phyloP scores from a whole-genome alignment of 1,140 invertebrate genomes.

The Sinonovacula constricta region DNA sequence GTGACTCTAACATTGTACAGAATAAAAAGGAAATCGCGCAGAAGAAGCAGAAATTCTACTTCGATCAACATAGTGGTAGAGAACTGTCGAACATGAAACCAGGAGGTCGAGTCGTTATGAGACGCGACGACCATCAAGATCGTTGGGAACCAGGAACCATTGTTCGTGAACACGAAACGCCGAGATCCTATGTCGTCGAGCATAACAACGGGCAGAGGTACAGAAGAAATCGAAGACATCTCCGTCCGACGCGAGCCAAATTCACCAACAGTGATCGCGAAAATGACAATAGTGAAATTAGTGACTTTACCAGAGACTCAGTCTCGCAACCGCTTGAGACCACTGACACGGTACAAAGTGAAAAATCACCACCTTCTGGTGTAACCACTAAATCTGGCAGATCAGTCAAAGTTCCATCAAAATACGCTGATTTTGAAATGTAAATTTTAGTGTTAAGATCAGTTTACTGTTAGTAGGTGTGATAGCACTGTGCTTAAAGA shows the following conservation, averaged over 20 bases:
- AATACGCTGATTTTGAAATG: neutral
- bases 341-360: neutral
- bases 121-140: neutral
- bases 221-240: constrained; percentile 17
- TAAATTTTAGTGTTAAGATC: neutral
- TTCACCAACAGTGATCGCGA: neutral
- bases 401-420: neutral
- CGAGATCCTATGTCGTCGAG: constrained; percentile 18
- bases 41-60: neutral
- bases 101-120: constrained; percentile 16
- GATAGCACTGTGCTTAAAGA: neutral
- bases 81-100: neutral
- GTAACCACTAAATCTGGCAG: neutral
- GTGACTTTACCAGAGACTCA: no score
- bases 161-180: constrained; percentile 12
- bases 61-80: neutral
- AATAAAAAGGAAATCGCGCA: neutral
- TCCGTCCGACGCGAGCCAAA: constrained; percentile 1
- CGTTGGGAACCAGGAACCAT: constrained; percentile 27
- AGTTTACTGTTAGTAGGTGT: neutral
- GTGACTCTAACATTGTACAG: neutral
- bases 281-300: neutral
- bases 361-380: no score
- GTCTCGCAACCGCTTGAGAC: neutral
- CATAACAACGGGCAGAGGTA: constrained; percentile 10